Conservation (phyloP, 2,888 invertebrate species). For the Philaethria dido region DNA sequence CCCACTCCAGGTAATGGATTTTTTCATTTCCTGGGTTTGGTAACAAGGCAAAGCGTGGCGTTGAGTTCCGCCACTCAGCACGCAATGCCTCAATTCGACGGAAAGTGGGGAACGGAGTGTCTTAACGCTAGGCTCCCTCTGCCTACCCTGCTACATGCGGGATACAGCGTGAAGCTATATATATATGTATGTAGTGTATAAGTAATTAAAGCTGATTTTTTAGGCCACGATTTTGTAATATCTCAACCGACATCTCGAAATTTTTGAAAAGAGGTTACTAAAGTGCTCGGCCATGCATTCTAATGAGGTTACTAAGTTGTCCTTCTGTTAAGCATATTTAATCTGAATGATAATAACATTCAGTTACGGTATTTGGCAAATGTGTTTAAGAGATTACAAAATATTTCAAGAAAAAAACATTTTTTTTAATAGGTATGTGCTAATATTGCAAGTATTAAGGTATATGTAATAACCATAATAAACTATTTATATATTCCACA, state of each 20-base stretch:
- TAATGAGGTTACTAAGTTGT: constrained; percentile 25
- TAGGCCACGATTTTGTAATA: not conserved
- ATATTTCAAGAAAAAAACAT: not conserved
- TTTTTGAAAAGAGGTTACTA: constrained; percentile 27
- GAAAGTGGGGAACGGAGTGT: too few species aligned
- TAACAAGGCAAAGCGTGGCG: too few species aligned
- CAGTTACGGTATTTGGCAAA: constrained; percentile 9
- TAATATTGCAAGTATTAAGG: too few species aligned
- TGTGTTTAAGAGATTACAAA: not conserved
- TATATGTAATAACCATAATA: not conserved
- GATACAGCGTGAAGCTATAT: too few species aligned
- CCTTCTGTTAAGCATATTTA: constrained; percentile 24
- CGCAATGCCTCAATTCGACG: too few species aligned
- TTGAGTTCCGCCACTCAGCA: too few species aligned
- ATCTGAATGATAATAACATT: constrained; percentile 13
- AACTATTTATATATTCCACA: constrained; percentile 13
- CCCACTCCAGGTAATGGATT: too few species aligned
- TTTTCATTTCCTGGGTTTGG: too few species aligned
- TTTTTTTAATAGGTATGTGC: not conserved
- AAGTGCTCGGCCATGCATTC: constrained; percentile 17
- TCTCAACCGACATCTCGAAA: not conserved
- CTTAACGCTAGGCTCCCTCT: too few species aligned
- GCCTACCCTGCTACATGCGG: too few species aligned
- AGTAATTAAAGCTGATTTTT: not conserved
- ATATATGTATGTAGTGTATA: too few species aligned